Evolutionary conservation across 2,797 vertebrate species (phyloP).

Genomic region (Coracias cyanogaster): DNA sequence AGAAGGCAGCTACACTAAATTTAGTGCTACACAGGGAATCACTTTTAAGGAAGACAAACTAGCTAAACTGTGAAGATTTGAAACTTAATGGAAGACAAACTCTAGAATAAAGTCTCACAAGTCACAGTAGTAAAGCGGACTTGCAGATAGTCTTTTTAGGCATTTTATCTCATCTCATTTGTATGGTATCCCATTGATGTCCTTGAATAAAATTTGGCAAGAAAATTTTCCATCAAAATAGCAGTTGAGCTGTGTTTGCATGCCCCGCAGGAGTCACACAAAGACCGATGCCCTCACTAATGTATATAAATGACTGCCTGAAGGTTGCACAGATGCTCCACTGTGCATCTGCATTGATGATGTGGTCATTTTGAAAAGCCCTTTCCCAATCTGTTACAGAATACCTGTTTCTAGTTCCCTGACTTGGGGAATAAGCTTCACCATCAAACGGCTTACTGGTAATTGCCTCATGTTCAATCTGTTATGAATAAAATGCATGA

Average conservation of each 20-base stretch:
- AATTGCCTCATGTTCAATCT: conserved; percentile 64
- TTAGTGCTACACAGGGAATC: background rate
- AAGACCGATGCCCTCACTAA: conserved; percentile 40
- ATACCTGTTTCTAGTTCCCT: conserved; percentile 42
- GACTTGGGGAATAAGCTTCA: conserved; percentile 34
- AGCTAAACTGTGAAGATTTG: background rate
- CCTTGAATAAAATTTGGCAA: conserved; percentile 35
- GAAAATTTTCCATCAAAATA: conserved; percentile 20
- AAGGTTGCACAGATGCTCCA: conserved; percentile 55
- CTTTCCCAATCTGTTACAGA: conserved; percentile 53
- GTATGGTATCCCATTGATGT: background rate
- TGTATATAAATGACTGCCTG: conserved; percentile 52
- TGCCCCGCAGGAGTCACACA: background rate
- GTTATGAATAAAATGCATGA: conserved; percentile 26
- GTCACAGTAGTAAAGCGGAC: background rate
- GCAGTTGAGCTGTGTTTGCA: background rate
- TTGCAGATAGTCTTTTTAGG: background rate
- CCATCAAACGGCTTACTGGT: conserved; percentile 34
- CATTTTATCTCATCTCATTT: conserved; percentile 21
- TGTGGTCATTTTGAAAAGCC: conserved; percentile 54
- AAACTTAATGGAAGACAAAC: background rate
- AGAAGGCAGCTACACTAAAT: background rate
- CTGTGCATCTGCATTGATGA: conserved; percentile 21
- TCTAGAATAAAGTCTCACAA: background rate
- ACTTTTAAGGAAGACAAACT: background rate